Conservation (phyloP, 2,113 vertebrate genomes). For the Caracal caracal region DNA sequence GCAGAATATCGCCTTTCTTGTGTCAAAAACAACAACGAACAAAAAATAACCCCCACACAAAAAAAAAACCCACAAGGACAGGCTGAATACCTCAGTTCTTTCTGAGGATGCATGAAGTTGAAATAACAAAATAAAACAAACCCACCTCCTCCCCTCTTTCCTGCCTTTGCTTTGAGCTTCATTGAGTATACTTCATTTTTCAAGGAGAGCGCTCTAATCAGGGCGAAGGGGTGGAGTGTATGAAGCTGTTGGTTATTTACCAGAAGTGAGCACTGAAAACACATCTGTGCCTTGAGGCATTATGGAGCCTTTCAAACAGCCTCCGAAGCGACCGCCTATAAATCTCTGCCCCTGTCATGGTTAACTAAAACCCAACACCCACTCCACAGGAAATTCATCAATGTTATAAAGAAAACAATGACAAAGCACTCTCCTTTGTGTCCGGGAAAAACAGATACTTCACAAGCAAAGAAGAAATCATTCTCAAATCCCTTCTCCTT, state of each 20-base stretch:
- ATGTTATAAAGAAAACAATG: conserved; percentile 92
- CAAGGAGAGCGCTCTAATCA: conserved; percentile 79
- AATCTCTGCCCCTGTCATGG: conserved; percentile 91
- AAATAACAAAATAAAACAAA: background rate
- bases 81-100: background rate
- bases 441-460: conserved; percentile 86
- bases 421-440: conserved; percentile 93
- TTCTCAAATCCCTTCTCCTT: background rate
- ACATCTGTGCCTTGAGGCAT: conserved; percentile 83
- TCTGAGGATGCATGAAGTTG: background rate
- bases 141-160: background rate
- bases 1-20: background rate
- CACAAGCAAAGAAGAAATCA: conserved; percentile 81
- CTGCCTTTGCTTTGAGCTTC: conserved; percentile 37
- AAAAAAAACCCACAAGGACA: background rate
- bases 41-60: background rate
- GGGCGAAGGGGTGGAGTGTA: conserved; percentile 73
- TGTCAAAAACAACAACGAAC: background rate
- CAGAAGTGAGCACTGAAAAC: conserved; percentile 78
- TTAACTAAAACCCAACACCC: conserved; percentile 95
- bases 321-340: conserved; percentile 90
- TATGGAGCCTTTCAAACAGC: conserved; percentile 89
- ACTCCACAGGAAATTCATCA: conserved; percentile 95
- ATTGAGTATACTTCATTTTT: conserved; percentile 73
- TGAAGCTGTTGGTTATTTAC: conserved; percentile 79